These are phyloP conservation scores for Andrena bucephala DNA, from an alignment of 2,888 invertebrate species.

Conservation along the genomic window DNA sequence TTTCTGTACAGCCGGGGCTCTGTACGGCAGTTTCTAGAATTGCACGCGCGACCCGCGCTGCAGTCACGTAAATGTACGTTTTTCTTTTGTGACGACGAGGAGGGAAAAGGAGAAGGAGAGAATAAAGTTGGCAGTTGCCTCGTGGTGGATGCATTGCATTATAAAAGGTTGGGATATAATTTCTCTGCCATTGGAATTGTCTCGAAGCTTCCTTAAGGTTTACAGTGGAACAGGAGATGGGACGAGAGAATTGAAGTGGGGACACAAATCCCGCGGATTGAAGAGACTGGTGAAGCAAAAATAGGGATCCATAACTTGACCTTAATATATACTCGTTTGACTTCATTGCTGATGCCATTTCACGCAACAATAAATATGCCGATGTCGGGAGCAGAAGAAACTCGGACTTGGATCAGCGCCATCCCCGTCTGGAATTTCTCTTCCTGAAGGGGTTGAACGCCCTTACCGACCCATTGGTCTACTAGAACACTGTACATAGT, in stretches of 20 bases:
- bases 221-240: not conserved
- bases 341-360: slow-evolving; percentile 45
- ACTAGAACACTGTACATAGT: slow-evolving; percentile 10
- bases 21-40: not conserved
- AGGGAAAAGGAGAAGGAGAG: not conserved
- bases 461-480: slow-evolving; percentile 16
- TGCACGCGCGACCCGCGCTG: not conserved
- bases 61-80: not conserved
- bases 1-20: not conserved
- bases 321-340: slow-evolving; percentile 16
- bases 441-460: slow-evolving; percentile 30
- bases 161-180: not conserved
- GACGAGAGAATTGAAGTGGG: not conserved
- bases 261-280: not conserved
- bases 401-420: slow-evolving; percentile 54
- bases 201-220: too few relatives aligned
- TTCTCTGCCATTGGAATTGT: not conserved
- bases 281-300: not conserved
- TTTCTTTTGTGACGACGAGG: not conserved
- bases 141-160: not conserved
- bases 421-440: slow-evolving; percentile 45
- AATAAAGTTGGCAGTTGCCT: not conserved
- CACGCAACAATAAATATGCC: slow-evolving; percentile 55
- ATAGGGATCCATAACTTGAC: not conserved
- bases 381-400: slow-evolving; percentile 45